A percentile compares a stretch with the other conserved stretches of the same genome.
These are phyloP conservation scores for Sarcophaga subvicina DNA, from an alignment of 2,888 invertebrate species.

Conservation along the genomic window DNA sequence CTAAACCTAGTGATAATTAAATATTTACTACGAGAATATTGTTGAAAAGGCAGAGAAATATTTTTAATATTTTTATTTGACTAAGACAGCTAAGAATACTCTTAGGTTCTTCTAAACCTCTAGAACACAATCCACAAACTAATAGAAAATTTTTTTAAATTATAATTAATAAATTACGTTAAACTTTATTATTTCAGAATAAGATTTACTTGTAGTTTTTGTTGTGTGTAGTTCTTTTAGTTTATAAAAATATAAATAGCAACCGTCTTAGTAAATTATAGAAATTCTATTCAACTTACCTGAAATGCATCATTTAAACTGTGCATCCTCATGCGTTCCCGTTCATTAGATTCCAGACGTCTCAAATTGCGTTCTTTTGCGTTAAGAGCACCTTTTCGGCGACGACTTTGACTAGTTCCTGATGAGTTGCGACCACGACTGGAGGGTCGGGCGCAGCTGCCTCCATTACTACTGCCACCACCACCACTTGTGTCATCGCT, in stretches of 20 bases:
- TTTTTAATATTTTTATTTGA: too few relatives aligned
- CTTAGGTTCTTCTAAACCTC: too few relatives aligned
- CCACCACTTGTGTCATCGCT: constrained; percentile 82
- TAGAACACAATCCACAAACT: too few relatives aligned
- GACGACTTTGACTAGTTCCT: constrained; percentile 81
- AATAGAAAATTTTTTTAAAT: too few relatives aligned
- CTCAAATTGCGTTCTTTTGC: constrained; percentile 93
- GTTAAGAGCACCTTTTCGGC: constrained; percentile 89
- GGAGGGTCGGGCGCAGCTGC: constrained; percentile 78
- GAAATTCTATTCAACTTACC: constrained; percentile 81
- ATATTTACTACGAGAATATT: too few relatives aligned
- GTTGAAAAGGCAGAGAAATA: too few relatives aligned
- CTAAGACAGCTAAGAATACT: too few relatives aligned
- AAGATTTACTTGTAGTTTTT: too few relatives aligned
- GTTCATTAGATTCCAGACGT: constrained; percentile 94
- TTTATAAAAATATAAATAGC: background rate
- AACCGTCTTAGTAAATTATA: background rate
- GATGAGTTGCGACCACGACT: constrained; percentile 77
- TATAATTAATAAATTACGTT: too few relatives aligned
- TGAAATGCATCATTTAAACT: constrained; percentile 95
- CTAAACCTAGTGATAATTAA: too few relatives aligned
- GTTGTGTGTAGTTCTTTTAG: too few relatives aligned
- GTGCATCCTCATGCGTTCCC: constrained; percentile 96
- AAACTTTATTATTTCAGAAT: too few relatives aligned
- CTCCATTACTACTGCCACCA: constrained; percentile 80